Percentiles rank a stretch among this genome's conserved stretches.
phyloP scores from a whole-genome alignment of 2,888 invertebrate species.

The Trichopria drosophilae region DNA sequence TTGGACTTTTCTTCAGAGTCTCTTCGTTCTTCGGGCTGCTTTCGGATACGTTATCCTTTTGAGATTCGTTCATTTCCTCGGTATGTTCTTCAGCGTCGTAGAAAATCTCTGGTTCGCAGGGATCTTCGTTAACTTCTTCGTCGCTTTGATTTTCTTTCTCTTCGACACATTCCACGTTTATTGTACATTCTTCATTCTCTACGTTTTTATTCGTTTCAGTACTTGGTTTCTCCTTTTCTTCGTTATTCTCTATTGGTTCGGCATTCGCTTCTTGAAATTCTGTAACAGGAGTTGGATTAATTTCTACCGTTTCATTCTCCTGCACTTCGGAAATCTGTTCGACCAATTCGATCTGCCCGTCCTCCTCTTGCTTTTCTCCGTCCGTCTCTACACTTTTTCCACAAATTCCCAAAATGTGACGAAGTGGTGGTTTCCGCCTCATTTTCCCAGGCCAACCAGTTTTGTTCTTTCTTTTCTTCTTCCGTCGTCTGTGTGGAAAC shows the following conservation, averaged over 20 bases:
- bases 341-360: constrained; percentile 43
- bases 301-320: too few relatives aligned
- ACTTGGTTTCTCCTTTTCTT: too few relatives aligned
- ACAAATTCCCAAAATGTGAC: constrained; percentile 29
- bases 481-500: constrained; percentile 60
- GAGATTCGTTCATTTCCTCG: background rate
- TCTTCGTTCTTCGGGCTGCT: constrained; percentile 45
- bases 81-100: constrained; percentile 27
- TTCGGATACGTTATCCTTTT: constrained; percentile 34
- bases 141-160: too few relatives aligned
- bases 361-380: constrained; percentile 35
- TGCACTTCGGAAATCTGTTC: constrained; percentile 25
- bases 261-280: too few relatives aligned
- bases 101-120: constrained; percentile 27
- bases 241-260: too few relatives aligned
- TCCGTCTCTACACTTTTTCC: constrained; percentile 30
- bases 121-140: constrained; percentile 13
- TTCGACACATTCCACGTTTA: too few relatives aligned
- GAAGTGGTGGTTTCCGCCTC: constrained; percentile 44
- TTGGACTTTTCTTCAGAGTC: constrained; percentile 42
- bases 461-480: constrained; percentile 73
- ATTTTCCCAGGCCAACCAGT: constrained; percentile 76
- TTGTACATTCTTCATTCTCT: background rate
- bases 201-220: too few relatives aligned
- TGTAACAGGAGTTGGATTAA: too few relatives aligned